Evolutionary conservation across 2,888 invertebrate species (phyloP), one percentile per base, ranked within the genome.

Genomic region (Dexiosoma caninum): DNA sequence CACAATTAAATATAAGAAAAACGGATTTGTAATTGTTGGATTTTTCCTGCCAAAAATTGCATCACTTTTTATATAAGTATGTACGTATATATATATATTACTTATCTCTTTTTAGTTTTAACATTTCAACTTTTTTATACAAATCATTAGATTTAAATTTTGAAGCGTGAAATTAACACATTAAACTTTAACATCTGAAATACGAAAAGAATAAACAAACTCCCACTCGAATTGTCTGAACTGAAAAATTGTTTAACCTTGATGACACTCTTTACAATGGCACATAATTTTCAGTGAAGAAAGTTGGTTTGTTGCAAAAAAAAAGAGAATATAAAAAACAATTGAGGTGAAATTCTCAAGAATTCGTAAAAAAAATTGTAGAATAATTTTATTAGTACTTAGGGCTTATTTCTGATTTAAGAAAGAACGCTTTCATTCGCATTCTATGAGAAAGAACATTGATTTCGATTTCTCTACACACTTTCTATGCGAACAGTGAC

Each of bases 181-280:
- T 46, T 37, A 37, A 55, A 14, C 40, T 53, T 53, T 46, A 62
- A 46, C 16, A 42, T 35, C 55, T 14, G 35, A 19, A 55, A 35
- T 12, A 44, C 16, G 32, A 62, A 53, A 21, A 6, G 10, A 21
- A 57, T 19, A n/a, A 66, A 55, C 46, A 57, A 59, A 77, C 70
- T 32, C 77, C 70, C 57, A 64, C 64, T 9, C 55, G 70, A 30
- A 4, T 46, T 46, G 37, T 14, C 16, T 12, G 14, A 57, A 57
- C 21, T 49, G 30, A 67, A 66, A 67, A 59, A 49, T 49, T 44
- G 59, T 59, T 60, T 79, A 57, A 75, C 75, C 70, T 66, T 55
- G 62, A 51, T 79, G 79, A 70, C 70, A 79, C 75, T 66, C 79
- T 75, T 70, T 75, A 62, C 51, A 79, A 51, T 57, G 46, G 14